Base-by-base conservation (phyloP, 92 coral and sea anemone species). In the Chrysogorgia sp. region DNA sequence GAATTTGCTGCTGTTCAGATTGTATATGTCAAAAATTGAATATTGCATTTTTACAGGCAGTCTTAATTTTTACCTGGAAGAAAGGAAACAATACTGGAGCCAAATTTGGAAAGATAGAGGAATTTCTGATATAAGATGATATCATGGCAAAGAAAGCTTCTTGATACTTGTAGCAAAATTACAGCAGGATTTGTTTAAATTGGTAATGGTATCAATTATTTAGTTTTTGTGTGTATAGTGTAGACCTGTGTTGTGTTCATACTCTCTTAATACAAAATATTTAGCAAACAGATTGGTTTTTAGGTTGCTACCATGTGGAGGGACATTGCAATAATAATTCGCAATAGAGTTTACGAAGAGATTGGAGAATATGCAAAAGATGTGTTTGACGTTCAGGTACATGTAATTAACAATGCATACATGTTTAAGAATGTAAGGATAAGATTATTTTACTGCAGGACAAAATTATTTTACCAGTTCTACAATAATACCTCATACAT, bases 301-400 rank as follows among this genome's bases (percentile, higher is more conserved):
- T 35, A 66, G 74, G 35, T 66, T 66, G 74, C 50, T 1, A 66
- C 53, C 19, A 19, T 26, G 32, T 66, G 74, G 74, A 66, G 47
- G 31, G 74, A 66, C 23, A 66, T 66, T 66, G 74, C 74, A 8
- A 2, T 66, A 8, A 40, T 66, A 6, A 66, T 66, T n/a, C 55
- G 74, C 2, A 52, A 66, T 2, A 66, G 26, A 66, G 55, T 66
- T 7, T 66, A 66, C 35, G 23, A 40, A 2, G 74, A 66, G 35
- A 52, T 19, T 40, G 74, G 35, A 0, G 74, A 37, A n/a, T n/a
- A n/a, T n/a, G n/a, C n/a, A n/a, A n/a, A n/a, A n/a, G n/a, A n/a
- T n/a, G n/a, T n/a, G n/a, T n/a, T n/a, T n/a, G n/a, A n/a, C n/a
- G n/a, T n/a, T n/a, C n/a, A n/a, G n/a, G n/a, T n/a, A n/a, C n/a